A percentile compares a stretch with the other conserved stretches of the same genome.
Conservation (phyloP, 2,797 vertebrate genomes). For the Molothrus ater region DNA sequence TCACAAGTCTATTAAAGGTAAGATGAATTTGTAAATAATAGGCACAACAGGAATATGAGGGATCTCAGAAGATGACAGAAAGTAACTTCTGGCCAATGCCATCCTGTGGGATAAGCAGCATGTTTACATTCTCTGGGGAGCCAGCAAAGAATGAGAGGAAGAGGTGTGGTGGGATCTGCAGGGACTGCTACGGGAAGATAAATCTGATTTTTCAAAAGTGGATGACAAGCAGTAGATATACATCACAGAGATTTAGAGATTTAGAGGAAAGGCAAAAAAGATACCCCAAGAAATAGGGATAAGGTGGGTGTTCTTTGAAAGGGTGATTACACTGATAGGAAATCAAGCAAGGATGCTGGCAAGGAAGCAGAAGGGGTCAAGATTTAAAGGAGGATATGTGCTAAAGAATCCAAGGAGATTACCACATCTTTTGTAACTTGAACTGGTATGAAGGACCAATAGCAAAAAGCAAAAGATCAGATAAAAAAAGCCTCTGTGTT, state of each 20-base stretch:
- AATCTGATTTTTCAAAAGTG: background rate
- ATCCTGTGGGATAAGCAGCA: background rate
- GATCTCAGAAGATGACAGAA: background rate
- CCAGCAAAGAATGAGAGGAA: constrained; percentile 16
- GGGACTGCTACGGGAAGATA: background rate
- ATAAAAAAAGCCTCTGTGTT: background rate
- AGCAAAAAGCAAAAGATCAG: background rate
- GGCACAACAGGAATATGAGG: background rate
- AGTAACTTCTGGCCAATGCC: background rate
- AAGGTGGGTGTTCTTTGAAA: background rate
- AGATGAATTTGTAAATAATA: background rate
- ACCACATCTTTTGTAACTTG: background rate
- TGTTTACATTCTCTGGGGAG: constrained; percentile 13
- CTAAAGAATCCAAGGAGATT: background rate
- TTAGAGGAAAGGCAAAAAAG: background rate
- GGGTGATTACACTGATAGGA: background rate
- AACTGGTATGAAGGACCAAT: background rate
- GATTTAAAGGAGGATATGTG: background rate
- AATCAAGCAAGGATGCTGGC: background rate
- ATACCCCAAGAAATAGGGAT: background rate
- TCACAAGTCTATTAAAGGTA: background rate
- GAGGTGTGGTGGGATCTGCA: constrained; percentile 17
- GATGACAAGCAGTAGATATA: background rate
- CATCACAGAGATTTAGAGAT: background rate
- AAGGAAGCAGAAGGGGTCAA: background rate